Base-by-base conservation (phyloP, 2,797 vertebrate species). In the Pitangus sulphuratus region DNA sequence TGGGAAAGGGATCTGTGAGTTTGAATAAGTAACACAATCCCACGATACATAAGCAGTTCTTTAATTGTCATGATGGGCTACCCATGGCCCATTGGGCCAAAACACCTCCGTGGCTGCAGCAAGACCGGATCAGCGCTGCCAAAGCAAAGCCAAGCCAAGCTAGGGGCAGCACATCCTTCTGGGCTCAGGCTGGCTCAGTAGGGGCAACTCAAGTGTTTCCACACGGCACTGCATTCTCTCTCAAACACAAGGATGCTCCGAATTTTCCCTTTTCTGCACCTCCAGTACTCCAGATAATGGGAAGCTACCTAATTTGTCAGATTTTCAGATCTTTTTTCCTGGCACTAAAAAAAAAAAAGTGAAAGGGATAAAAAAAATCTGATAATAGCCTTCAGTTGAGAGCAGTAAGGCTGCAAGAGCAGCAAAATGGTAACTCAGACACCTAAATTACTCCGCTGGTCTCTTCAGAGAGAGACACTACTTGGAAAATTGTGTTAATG, bases 21-120 rank as follows among this genome's bases (percentile, higher is more conserved):
- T 37, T 7, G 14, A 84, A 51, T 10, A 88, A 50, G n/a, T 22
- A 66, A 65, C 57, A 35, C 0, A 0, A 88, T 40, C 47, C n/a
- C 54, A 69, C 0, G 0, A 31, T 0, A 66, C 21, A 35, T 6
- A 31, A 18, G 44, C 31, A 70, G 51, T 26, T 64, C 37, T 62
- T 58, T 1, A 35, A 31, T 39, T 4, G 2, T n/a, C 4, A 4
- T 0, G 0, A 35, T 7, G 26, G 42, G 57, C 53, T 28, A 24
- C 45, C 50, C n/a, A 14, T 1, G 2, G 84, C 60, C 68, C 26
- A 1, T 0, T 3, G 53, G 19, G 39, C 39, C 18, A 28, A 25
- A 66, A 71, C 37, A 33, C 13, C 22, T 20, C 30, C 11, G 11
- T 9, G 20, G 56, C 54, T 40, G 22, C 62, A 24, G 28, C 3